A percentile compares a stretch with the other conserved stretches of the same genome.
Evolutionary conservation across 2,888 invertebrate species (phyloP).

Genomic region (Pilophorus perplexus): DNA sequence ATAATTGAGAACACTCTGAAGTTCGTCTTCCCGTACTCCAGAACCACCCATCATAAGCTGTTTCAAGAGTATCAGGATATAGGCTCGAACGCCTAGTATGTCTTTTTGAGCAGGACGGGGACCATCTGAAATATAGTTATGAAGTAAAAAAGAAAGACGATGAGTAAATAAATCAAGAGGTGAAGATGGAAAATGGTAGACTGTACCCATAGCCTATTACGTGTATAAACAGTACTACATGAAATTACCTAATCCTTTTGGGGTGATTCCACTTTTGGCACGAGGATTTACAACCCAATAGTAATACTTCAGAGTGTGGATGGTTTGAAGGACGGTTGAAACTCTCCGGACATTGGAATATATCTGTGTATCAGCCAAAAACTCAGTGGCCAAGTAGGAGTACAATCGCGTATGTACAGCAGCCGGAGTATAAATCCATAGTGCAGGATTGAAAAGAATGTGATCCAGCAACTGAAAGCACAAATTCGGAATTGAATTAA

Average conservation of each 20-base stretch:
- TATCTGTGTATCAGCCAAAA: constrained; percentile 94
- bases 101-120: constrained; percentile 92
- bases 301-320: constrained; percentile 98
- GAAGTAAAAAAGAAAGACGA: neutral
- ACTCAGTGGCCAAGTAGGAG: constrained; percentile 98
- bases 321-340: constrained; percentile 95
- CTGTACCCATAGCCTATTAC: neutral
- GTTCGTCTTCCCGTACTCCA: constrained; percentile 94
- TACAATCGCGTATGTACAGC: constrained; percentile 93
- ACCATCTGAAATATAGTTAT: constrained; percentile 77
- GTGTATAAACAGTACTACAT: neutral
- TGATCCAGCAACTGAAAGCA: constrained; percentile 98
- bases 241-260: constrained; percentile 84
- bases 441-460: constrained; percentile 96
- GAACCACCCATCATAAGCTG: constrained; percentile 95
- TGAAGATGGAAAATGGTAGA: neutral
- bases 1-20: constrained; percentile 97
- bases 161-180: neutral
- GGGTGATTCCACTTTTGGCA: constrained; percentile 89
- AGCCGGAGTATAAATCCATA: constrained; percentile 98
- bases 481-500: no score
- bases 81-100: constrained; percentile 88
- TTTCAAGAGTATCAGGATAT: constrained; percentile 91
- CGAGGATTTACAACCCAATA: constrained; percentile 98
- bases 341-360: constrained; percentile 95